Base-by-base conservation (phyloP, 2,888 invertebrate species). In the Erebia ligea region DNA sequence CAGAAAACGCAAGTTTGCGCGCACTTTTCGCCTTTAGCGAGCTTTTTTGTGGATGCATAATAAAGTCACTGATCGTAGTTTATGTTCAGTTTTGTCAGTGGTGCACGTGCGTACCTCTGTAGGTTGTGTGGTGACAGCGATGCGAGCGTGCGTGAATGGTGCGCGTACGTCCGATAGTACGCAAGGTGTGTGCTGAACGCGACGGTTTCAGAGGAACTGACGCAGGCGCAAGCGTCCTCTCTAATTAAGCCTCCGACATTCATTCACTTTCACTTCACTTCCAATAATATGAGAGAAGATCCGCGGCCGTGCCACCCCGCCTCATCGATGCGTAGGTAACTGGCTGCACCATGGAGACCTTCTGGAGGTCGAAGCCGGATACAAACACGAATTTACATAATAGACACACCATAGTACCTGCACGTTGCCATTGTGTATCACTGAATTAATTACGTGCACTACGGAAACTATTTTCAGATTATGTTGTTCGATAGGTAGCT, bases 231-330 rank as follows among this genome's bases (percentile, higher is more conserved):
- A 84, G 84, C 84, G 89, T 91, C 90, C 89, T 92, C 93, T 92
- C 91, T 92, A 93, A 93, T 92, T 93, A 93, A 93, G 91, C 87
- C 91, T 91, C 89, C 83, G 89, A 86, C 89, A 91, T 91, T 92
- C 93, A 91, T 91, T 92, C 91, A 92, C 93, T 93, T 93, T 93
- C 93, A 93, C 93, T 93, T 93, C 91, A 92, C 93, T 93, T 93
- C 91, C 88, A 92, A 90, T 88, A 92, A 90, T 88, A 86, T 81
- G 83, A 87, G 88, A 88, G 88, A 90, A 86, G 91, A 89, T 83
- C 86, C 87, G 83, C 87, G 83, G 85, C 84, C 82, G 86, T 84
- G 83, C 79, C 84, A 81, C 83, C 85, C 85, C 85, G 83, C 87
- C 86, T 86, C 86, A 84, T 84, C 82, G 71, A 69, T 67, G 81